These are phyloP conservation scores for Sandelia bainsii DNA, from an alignment of 2,797 vertebrate species.

Conservation along the genomic window DNA sequence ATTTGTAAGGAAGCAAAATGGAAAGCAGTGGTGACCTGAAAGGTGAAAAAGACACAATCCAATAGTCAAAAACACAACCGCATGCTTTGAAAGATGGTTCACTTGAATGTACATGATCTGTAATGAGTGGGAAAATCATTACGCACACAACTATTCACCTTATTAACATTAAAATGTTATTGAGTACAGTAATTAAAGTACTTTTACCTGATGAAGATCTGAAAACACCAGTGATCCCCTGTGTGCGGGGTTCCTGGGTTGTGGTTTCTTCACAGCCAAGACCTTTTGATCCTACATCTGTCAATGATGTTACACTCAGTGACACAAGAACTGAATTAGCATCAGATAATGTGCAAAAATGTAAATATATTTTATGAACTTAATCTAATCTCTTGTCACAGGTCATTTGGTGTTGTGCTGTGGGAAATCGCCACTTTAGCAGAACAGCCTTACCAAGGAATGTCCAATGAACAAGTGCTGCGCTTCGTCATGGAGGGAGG, in stretches of 20 bases:
- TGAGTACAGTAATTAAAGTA: too few species aligned
- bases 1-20: neutral
- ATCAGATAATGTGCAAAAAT: neutral
- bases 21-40: neutral
- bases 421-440: constrained; percentile 98
- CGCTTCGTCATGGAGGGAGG: constrained; percentile 99
- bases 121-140: neutral
- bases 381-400: constrained; percentile 49
- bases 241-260: too few species aligned
- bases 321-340: neutral
- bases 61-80: neutral
- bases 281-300: too few species aligned
- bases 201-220: too few species aligned
- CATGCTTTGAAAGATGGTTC: neutral
- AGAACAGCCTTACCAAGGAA: constrained; percentile 98
- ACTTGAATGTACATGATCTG: neutral
- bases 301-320: neutral
- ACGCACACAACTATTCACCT: too few species aligned
- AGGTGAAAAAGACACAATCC: neutral
- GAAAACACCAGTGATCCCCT: neutral
- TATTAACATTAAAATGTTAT: neutral
- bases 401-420: constrained; percentile 95
- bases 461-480: constrained; percentile 99
- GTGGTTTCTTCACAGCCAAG: too few species aligned
- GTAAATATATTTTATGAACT: neutral